Percentiles rank a stretch among this genome's conserved stretches.
Evolutionary conservation across 2,888 invertebrate species (phyloP).

Genomic region (Scaptodrosophila latifasciaeformis): DNA sequence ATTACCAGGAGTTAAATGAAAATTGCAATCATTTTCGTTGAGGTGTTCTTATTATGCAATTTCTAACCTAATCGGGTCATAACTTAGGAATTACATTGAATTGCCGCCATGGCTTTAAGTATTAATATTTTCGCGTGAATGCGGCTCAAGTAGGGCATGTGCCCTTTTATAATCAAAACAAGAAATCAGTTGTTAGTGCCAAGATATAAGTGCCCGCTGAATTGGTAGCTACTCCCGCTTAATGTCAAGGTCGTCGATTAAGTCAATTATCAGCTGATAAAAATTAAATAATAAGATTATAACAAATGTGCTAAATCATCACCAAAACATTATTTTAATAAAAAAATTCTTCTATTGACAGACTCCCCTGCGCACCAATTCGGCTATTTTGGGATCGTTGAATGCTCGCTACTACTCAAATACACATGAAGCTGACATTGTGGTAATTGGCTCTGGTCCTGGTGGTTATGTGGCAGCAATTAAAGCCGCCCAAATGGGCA

Average conservation of each 20-base stretch:
- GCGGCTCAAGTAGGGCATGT: too few relatives aligned
- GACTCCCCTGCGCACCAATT: conserved; percentile 71
- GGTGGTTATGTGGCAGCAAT: conserved; percentile 99
- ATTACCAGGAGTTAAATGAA: not conserved
- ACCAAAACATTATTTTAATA: too few relatives aligned
- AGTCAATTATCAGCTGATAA: conserved; percentile 42
- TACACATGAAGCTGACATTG: conserved; percentile 90
- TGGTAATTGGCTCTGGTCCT: conserved; percentile 98
- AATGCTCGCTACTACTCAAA: conserved; percentile 80
- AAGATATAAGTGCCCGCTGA: not conserved
- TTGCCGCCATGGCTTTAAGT: not conserved
- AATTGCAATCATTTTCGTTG: conserved; percentile 17
- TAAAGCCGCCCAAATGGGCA: conserved; percentile 97
- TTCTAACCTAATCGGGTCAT: conserved; percentile 41
- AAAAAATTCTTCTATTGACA: conserved; percentile 21
- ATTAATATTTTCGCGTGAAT: too few relatives aligned
- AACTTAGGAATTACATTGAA: conserved; percentile 2
- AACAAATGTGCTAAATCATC: conserved; percentile 14
- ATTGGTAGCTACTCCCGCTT: conserved; percentile 14
- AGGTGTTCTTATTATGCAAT: conserved; percentile 69
- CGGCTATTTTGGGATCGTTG: conserved; percentile 72
- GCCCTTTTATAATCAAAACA: not conserved
- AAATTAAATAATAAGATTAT: conserved; percentile 24
- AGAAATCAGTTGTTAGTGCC: not conserved
- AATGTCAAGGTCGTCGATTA: conserved; percentile 42